These are phyloP conservation scores for Hypomecis atomaria DNA, from an alignment of 2,888 invertebrate species.

Conservation along the genomic window DNA sequence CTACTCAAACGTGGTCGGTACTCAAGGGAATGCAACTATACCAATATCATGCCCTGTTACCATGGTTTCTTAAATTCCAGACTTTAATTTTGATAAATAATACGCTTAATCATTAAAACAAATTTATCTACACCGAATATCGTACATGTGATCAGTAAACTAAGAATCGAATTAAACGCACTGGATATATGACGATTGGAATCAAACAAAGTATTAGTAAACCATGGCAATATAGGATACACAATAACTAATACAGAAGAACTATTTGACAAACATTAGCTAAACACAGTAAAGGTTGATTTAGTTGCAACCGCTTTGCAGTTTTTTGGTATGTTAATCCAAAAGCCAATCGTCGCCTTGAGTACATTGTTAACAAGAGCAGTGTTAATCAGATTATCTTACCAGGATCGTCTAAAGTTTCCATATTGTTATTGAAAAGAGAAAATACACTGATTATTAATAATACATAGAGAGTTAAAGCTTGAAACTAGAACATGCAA, in stretches of 20 bases:
- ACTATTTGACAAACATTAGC: slow-evolving; percentile 38
- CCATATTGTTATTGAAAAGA: slow-evolving; percentile 80
- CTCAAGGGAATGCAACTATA: slow-evolving; percentile 68
- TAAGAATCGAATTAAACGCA: background rate
- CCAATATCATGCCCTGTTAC: slow-evolving; percentile 62
- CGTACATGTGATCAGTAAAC: background rate
- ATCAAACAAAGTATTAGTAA: slow-evolving; percentile 32
- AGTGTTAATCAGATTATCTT: slow-evolving; percentile 65
- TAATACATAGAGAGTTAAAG: slow-evolving; percentile 40
- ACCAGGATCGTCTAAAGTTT: slow-evolving; percentile 80
- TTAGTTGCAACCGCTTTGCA: slow-evolving; percentile 55
- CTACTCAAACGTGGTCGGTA: slow-evolving; percentile 58
- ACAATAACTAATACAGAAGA: slow-evolving; percentile 40
- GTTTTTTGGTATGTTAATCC: slow-evolving; percentile 39
- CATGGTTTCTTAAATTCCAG: slow-evolving; percentile 55
- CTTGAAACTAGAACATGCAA: slow-evolving; percentile 31
- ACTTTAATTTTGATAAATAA: background rate
- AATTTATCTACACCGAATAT: background rate
- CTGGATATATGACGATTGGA: slow-evolving; percentile 3
- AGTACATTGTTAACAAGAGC: slow-evolving; percentile 53
- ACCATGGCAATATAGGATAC: slow-evolving; percentile 49
- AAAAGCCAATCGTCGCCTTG: slow-evolving; percentile 51
- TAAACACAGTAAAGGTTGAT: slow-evolving; percentile 51
- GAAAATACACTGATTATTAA: slow-evolving; percentile 73
- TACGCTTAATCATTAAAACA: background rate